Base-by-base conservation (phyloP, 2,888 invertebrate genomes). In the Minunthozetes semirufus region DNA sequence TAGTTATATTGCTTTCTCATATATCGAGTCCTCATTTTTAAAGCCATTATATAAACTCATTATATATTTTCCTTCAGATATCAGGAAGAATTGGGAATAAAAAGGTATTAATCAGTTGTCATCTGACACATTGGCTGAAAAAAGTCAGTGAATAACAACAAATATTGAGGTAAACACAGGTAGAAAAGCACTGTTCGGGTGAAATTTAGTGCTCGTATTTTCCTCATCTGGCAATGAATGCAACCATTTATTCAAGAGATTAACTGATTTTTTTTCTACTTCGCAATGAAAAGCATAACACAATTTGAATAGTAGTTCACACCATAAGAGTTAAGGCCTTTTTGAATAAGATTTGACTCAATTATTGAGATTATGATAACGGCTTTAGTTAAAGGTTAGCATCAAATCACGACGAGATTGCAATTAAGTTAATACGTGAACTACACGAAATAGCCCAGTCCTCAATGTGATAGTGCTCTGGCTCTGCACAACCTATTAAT, bases 101-200 rank as follows among this genome's bases (percentile, higher is more conserved):
- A 63, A 63, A 22, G 5, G n/a, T 56, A 56, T 63, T 63, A 63
- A 63, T 63, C 63, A 63, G 63, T 63, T 29, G 63, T 63, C 63
- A 33, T 63, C 63, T 63, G 33, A 63, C 63, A 63, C 33, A 63
- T 63, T 33, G 63, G 33, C 6, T 9, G 5, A 27, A 5, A 27
- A 29, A 5, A 63, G 33, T 22, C 15, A 11, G n/a, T 50, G 15
- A 46, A 46, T 46, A 50, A 56, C 6, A 25, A 22, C 22, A 63
- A 29, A 25, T 29, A 63, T 29, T 63, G 29, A 17, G 59, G 9
- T 53, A 53, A 8, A n/a, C n/a, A n/a, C n/a, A n/a, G n/a, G 59
- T 4, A 59, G 17, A 13, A 59, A 5, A 59, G 48, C 17, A 17
- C 48, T 50, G 15, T 50, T n/a, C n/a, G n/a, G n/a, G n/a, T n/a